phyloP scores from a whole-genome alignment of 2,888 invertebrate genomes.

The Andrena minutula region DNA sequence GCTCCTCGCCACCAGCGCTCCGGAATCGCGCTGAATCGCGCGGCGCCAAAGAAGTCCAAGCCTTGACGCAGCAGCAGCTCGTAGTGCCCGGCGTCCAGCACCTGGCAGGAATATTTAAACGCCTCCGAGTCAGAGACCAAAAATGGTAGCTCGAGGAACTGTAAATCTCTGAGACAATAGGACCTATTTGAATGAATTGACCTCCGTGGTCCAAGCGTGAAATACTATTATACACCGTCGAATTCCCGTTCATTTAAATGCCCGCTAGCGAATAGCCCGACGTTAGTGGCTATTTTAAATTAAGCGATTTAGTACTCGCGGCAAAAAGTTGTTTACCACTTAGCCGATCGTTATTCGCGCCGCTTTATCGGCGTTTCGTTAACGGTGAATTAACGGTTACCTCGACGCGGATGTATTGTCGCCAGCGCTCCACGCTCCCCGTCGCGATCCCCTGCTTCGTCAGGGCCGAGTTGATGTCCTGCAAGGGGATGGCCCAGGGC shows the following conservation, averaged over 20 bases:
- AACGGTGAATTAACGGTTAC: constrained; percentile 67
- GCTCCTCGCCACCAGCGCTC: constrained; percentile 81
- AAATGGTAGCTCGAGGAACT: too few species aligned
- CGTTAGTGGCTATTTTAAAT: too few species aligned
- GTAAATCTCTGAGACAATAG: too few species aligned
- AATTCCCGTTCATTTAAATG: too few species aligned
- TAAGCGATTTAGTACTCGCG: too few species aligned
- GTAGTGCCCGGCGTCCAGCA: constrained; percentile 84
- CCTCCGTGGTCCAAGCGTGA: too few species aligned
- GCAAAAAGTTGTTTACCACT: background rate
- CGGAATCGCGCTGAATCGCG: constrained; percentile 83
- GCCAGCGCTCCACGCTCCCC: constrained; percentile 83
- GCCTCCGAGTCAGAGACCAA: too few species aligned
- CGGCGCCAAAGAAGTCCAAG: constrained; percentile 85
- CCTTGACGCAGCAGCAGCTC: constrained; percentile 85
- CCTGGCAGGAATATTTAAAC: constrained; percentile 72
- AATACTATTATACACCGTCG: too few species aligned
- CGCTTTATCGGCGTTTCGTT: background rate
- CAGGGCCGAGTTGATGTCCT: constrained; percentile 85
- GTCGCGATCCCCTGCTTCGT: constrained; percentile 84
- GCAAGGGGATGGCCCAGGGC: constrained; percentile 86
- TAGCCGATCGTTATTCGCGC: background rate
- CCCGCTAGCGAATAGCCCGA: too few species aligned
- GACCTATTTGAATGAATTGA: too few species aligned
- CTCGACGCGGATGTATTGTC: constrained; percentile 84